Evolutionary conservation across 1,140 invertebrate species (phyloP).

Genomic region (Drosophila albomicans): DNA sequence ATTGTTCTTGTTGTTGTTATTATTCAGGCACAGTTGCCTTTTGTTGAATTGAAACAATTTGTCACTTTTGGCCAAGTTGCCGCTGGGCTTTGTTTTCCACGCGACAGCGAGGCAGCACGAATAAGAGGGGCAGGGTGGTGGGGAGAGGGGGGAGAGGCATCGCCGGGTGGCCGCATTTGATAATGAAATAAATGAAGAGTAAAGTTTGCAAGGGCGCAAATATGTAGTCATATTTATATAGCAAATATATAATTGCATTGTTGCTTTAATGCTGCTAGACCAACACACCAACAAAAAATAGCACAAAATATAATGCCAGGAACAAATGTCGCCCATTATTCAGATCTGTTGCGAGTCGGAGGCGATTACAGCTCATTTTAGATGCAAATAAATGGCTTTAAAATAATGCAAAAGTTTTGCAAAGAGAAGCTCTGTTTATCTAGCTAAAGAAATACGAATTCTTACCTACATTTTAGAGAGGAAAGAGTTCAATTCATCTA

Average conservation of each 20-base stretch:
- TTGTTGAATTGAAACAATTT: conserved; percentile 82
- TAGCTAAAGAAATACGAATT: background rate
- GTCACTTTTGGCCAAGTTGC: conserved; percentile 77
- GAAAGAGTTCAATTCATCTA: no score
- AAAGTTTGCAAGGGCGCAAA: conserved; percentile 47
- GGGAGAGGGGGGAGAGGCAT: background rate
- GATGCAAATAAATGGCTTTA: conserved; percentile 2
- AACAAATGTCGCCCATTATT: conserved; percentile 29
- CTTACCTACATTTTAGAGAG: no score
- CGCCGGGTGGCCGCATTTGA: conserved; percentile 38
- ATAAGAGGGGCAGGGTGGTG: background rate
- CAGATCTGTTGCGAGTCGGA: background rate
- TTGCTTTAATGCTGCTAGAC: background rate
- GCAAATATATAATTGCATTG: conserved; percentile 66
- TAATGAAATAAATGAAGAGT: conserved; percentile 79
- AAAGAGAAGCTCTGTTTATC: background rate
- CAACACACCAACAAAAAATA: no score
- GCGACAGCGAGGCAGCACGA: background rate
- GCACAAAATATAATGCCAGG: background rate
- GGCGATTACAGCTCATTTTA: conserved; percentile 4
- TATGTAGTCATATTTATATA: conserved; percentile 49
- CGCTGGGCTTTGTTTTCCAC: conserved; percentile 55
- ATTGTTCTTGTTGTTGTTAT: conserved; percentile 45
- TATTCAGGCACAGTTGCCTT: conserved; percentile 59
- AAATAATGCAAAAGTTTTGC: background rate